A percentile compares a stretch with the other conserved stretches of the same genome.
These are phyloP conservation scores for Malurus melanocephalus DNA, from an alignment of 2,113 vertebrate species.

Conservation along the genomic window DNA sequence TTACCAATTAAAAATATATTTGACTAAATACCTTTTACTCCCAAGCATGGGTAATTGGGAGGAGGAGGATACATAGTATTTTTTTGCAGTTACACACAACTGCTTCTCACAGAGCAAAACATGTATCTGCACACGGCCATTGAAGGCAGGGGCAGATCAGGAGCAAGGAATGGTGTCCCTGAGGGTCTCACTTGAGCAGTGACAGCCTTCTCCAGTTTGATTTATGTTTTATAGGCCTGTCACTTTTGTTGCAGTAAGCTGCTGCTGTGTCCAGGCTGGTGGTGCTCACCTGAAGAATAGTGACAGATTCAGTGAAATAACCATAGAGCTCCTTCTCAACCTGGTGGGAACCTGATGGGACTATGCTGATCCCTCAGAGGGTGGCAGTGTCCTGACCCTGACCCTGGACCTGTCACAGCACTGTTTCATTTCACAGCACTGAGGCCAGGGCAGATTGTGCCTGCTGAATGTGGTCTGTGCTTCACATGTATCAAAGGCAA, in stretches of 20 bases:
- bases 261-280: neutral
- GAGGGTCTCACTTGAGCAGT: neutral
- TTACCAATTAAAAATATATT: neutral
- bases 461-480: neutral
- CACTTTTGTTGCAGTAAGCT: neutral
- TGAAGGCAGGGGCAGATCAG: neutral
- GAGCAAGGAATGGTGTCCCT: neutral
- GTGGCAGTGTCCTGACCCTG: neutral
- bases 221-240: neutral
- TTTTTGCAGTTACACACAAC: neutral
- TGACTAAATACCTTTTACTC: neutral
- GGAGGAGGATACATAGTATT: accelerated
- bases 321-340: neutral
- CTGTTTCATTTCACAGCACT: neutral
- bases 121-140: neutral
- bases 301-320: neutral
- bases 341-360: neutral
- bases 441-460: neutral
- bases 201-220: neutral
- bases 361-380: neutral
- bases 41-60: neutral
- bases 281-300: neutral
- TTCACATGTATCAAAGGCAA: accelerated
- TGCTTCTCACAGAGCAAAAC: neutral
- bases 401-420: neutral